Base-by-base conservation (phyloP, 2,797 vertebrate species). In the Strix occidentalis region DNA sequence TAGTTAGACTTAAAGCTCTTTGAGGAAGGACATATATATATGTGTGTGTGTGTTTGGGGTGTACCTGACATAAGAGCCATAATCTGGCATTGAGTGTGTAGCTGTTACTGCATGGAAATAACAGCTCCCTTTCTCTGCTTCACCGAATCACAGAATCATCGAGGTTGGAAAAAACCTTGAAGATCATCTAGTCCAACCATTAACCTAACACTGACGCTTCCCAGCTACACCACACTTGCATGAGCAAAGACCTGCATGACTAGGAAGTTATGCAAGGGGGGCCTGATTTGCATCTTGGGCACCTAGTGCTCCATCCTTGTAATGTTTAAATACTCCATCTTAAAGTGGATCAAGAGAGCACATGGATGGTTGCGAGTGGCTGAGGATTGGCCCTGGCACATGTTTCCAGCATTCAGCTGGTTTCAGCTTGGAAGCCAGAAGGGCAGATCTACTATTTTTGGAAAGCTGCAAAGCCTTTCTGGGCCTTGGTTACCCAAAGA, bases 71-170 rank as follows among this genome's bases (percentile, higher is more conserved):
- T 6, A 37, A 13, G 39, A 79, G 24, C 39, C 8, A 1, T 6
- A 13, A 7, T 46, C 8, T 43, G 35, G 13, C 12, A 35, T 15
- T 0, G 0, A 10, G 7, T 6, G 18, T 35, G 21, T 7, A n/a
- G 43, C 48, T 57, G 1, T 28, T 61, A 11, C 25, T 77, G 56
- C 24, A 2, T 33, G n/a, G 28, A 48, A 75, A 15, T 11, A 57
- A 28, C 4, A 23, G n/a, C 8, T 94, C 29, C 16, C 11, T 51
- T 51, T 78, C n/a, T 45, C 25, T 11, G 8, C 17, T 12, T 39
- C 39, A 39, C 39, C 39, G 11, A 39, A 17, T 45, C 43, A 45
- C 43, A 45, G 17, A 8, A 45, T 45, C 43, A 45, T 45, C 16
- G 8, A 45, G 43, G 43, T 45, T 45, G 43, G 43, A 45, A 45